These are phyloP conservation scores for Mormyrus hasselquistii DNA, from an alignment of 2,797 vertebrate species.

Conservation along the genomic window DNA sequence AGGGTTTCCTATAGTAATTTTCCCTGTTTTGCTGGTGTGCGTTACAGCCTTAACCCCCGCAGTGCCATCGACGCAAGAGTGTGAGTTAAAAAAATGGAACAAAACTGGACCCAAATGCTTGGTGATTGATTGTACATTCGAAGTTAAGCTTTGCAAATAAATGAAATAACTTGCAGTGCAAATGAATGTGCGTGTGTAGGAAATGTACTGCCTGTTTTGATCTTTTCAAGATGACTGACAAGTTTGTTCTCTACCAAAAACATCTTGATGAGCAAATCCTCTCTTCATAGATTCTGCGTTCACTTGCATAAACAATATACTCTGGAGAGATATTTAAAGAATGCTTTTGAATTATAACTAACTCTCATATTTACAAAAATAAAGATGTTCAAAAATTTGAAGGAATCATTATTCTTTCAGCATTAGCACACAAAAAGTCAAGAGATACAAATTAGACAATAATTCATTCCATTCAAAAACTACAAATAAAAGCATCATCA, in stretches of 20 bases:
- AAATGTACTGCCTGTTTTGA: background rate
- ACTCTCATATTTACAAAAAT: background rate
- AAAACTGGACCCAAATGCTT: background rate
- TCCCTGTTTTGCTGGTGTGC: background rate
- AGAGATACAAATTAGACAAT: background rate
- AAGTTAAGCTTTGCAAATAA: background rate
- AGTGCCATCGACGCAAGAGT: background rate
- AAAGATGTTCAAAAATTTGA: background rate
- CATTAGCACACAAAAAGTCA: background rate
- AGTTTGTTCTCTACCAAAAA: background rate
- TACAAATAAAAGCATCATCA: background rate
- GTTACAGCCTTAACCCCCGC: background rate
- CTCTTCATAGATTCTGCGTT: background rate
- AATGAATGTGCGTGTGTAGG: background rate
- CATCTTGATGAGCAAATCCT: background rate
- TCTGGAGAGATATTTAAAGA: background rate
- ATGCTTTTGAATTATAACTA: background rate
- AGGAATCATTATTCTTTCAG: background rate
- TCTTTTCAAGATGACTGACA: background rate
- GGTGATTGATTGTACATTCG: background rate
- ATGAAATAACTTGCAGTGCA: background rate
- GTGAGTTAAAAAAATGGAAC: background rate
- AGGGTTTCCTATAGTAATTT: background rate
- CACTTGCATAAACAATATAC: background rate
- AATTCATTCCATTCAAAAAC: background rate